Percentiles rank a stretch among this genome's conserved stretches.
Conservation (phyloP, 2,888 invertebrate genomes). For the Andrena bicolor region DNA sequence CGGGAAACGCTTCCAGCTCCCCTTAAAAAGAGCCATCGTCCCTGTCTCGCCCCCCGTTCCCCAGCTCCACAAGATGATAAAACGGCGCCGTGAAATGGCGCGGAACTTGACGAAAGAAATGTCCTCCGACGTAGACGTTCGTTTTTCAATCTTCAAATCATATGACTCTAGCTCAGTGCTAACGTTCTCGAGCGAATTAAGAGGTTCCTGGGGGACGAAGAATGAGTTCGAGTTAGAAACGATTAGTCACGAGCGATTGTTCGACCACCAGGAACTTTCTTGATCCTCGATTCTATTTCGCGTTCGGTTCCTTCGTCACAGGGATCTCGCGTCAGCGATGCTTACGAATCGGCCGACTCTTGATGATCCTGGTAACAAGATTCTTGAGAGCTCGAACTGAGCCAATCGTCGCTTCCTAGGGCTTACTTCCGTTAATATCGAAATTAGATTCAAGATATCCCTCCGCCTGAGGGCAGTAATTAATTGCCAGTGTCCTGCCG, state of each 20-base stretch:
- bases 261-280: conserved; percentile 37
- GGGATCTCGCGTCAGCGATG: conserved; percentile 41
- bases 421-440: conserved; percentile 49
- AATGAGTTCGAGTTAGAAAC: conserved; percentile 28
- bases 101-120: neutral
- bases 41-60: neutral
- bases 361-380: conserved; percentile 56
- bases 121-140: neutral
- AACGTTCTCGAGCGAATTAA: conserved; percentile 16
- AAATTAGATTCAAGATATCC: conserved; percentile 55
- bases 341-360: conserved; percentile 48
- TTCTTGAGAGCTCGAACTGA: conserved; percentile 51
- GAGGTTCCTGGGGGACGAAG: neutral
- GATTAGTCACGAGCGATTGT: conserved; percentile 39
- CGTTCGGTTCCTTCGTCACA: conserved; percentile 31
- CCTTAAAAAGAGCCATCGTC: conserved; percentile 10
- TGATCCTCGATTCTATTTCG: conserved; percentile 9
- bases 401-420: conserved; percentile 28
- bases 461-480: conserved; percentile 33
- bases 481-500: conserved; percentile 34
- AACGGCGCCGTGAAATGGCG: conserved; percentile 18
- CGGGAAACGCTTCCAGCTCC: conserved; percentile 18
- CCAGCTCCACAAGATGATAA: neutral
- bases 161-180: neutral
- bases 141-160: neutral